These are phyloP conservation scores for Yponomeuta plumbellus DNA, from an alignment of 2,888 invertebrate genomes.

Conservation along the genomic window DNA sequence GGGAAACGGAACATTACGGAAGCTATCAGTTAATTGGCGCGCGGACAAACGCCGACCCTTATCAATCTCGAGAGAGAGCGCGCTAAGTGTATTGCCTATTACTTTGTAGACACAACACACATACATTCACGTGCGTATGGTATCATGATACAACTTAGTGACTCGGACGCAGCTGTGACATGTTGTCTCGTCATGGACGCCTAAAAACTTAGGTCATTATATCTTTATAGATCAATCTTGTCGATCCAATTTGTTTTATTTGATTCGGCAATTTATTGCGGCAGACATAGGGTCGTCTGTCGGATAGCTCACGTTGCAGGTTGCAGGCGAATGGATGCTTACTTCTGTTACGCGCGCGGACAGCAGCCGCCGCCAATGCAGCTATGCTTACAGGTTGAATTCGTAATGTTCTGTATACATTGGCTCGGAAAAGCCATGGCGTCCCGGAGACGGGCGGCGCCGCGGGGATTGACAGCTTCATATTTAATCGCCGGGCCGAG, in stretches of 20 bases:
- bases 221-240: neutral
- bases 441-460: neutral
- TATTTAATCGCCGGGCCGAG: neutral
- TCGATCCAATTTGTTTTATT: neutral
- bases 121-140: neutral
- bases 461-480: neutral
- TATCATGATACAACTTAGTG: neutral
- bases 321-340: neutral
- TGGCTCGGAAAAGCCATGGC: neutral
- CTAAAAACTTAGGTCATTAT: neutral
- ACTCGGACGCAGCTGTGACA: neutral
- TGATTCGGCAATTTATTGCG: neutral
- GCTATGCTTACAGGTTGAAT: neutral
- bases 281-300: neutral
- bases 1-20: neutral
- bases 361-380: neutral
- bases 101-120: neutral
- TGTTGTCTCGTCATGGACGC: too few relatives aligned
- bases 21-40: slow-evolving; percentile 2
- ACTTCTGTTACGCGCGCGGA: neutral
- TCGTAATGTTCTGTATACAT: too few relatives aligned
- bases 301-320: neutral
- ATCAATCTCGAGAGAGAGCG: neutral
- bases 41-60: slow-evolving; percentile 2
- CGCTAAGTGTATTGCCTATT: slow-evolving; percentile 1